These are phyloP conservation scores for Phorcus lineatus DNA, from an alignment of 2,888 invertebrate genomes.

Conservation along the genomic window DNA sequence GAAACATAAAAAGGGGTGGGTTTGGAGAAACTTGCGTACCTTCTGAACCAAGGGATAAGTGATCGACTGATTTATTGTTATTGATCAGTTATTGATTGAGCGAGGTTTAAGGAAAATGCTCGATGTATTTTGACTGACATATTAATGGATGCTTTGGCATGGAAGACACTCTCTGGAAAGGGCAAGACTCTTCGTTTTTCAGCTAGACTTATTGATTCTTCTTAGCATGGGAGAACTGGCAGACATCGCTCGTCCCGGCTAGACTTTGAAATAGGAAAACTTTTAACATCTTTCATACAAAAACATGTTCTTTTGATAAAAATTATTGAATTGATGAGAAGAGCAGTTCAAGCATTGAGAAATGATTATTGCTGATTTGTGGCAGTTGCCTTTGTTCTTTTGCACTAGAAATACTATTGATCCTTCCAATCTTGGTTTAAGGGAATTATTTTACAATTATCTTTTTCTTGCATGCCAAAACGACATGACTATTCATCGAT, in stretches of 20 bases:
- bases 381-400: too few relatives aligned
- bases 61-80: slow-evolving; percentile 12
- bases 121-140: slow-evolving; percentile 23
- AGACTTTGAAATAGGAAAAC: background rate
- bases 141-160: slow-evolving; percentile 18
- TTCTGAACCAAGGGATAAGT: background rate
- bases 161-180: slow-evolving; percentile 15
- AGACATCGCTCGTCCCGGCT: slow-evolving; percentile 1
- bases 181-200: slow-evolving; percentile 11
- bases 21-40: background rate
- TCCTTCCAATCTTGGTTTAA: too few relatives aligned
- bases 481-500: too few relatives aligned
- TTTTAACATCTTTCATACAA: too few relatives aligned
- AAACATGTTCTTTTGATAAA: too few relatives aligned
- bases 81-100: slow-evolving; percentile 1
- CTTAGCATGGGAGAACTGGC: background rate
- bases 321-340: too few relatives aligned
- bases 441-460: too few relatives aligned
- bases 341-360: too few relatives aligned
- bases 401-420: too few relatives aligned
- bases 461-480: too few relatives aligned
- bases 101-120: slow-evolving; percentile 7
- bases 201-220: slow-evolving; percentile 10
- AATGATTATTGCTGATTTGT: too few relatives aligned
- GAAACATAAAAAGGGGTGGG: too few relatives aligned